These are phyloP conservation scores for Drosophila neonasuta DNA, from an alignment of 2,888 invertebrate species.

Conservation along the genomic window DNA sequence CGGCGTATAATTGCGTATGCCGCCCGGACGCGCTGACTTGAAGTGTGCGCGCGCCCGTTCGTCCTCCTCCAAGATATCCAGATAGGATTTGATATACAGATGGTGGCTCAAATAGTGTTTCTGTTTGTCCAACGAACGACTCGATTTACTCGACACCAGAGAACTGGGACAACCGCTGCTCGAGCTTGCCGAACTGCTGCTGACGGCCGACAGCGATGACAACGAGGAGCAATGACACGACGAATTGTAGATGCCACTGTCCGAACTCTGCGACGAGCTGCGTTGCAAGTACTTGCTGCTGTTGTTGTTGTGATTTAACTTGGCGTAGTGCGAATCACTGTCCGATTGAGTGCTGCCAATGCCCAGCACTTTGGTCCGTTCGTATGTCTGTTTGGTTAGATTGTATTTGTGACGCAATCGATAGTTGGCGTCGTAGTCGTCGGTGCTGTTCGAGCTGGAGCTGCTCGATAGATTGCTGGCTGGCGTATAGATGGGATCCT, in stretches of 20 bases:
- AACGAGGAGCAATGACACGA: conserved; percentile 79
- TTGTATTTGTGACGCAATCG: conserved; percentile 75
- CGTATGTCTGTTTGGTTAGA: conserved; percentile 75
- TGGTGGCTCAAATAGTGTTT: conserved; percentile 84
- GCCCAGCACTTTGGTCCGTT: conserved; percentile 63
- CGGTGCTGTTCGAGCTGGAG: conserved; percentile 60
- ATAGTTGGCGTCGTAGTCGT: conserved; percentile 73
- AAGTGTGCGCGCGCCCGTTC: conserved; percentile 82
- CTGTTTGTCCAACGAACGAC: conserved; percentile 80
- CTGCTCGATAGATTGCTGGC: conserved; percentile 70
- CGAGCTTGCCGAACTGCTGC: conserved; percentile 81
- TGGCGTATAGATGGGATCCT: conserved; percentile 65
- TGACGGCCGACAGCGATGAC: conserved; percentile 79
- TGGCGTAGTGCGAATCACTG: conserved; percentile 67
- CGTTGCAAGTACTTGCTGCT: conserved; percentile 52
- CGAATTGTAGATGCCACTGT: conserved; percentile 80
- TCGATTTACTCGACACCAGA: conserved; percentile 73
- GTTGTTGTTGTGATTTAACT: conserved; percentile 53
- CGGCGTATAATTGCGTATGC: conserved; percentile 88
- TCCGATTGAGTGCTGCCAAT: conserved; percentile 46
- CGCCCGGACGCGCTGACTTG: conserved; percentile 84
- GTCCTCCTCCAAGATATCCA: conserved; percentile 83
- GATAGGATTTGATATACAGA: conserved; percentile 84
- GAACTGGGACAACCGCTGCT: conserved; percentile 77
- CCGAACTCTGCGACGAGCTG: conserved; percentile 74